phyloP scores from a whole-genome alignment of 2,888 invertebrate genomes.

The Urechis unicinctus region DNA sequence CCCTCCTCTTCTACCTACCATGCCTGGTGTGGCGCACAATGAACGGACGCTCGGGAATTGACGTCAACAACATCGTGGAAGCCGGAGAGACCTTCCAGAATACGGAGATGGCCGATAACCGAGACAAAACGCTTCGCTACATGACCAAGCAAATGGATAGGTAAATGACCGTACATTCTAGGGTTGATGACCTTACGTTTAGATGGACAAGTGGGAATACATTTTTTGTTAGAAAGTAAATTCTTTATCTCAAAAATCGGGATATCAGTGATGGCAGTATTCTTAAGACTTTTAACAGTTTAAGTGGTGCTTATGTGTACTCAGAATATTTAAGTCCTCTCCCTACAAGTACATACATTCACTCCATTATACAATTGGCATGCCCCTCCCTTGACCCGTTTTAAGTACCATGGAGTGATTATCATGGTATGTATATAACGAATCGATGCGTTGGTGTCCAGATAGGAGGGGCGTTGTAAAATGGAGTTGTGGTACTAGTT shows the following conservation, averaged over 20 bases:
- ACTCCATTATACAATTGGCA: too few species aligned
- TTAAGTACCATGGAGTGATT: too few species aligned
- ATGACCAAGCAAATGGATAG: slow-evolving; percentile 28
- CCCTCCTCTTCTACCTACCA: slow-evolving; percentile 23
- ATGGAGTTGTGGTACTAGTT: too few species aligned
- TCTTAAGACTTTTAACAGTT: too few species aligned
- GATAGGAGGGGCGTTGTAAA: too few species aligned
- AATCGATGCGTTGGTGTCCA: too few species aligned
- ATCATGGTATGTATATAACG: too few species aligned
- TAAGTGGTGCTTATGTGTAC: too few species aligned
- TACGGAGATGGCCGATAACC: slow-evolving; percentile 19
- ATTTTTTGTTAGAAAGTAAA: background rate
- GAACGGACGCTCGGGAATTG: slow-evolving; percentile 22
- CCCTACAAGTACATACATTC: too few species aligned
- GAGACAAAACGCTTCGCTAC: slow-evolving; percentile 20
- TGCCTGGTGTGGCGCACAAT: slow-evolving; percentile 20
- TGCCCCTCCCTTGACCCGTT: too few species aligned
- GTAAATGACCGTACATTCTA: slow-evolving; percentile 6
- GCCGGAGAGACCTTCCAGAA: slow-evolving; percentile 26
- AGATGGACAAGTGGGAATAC: background rate
- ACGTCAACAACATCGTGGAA: slow-evolving; percentile 25
- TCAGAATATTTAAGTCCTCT: background rate
- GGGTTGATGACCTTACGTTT: background rate
- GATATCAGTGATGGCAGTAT: too few species aligned
- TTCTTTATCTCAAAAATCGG: too few species aligned